phyloP scores from a whole-genome alignment of 2,888 invertebrate genomes.

The Scaptomyza caliginosa region DNA sequence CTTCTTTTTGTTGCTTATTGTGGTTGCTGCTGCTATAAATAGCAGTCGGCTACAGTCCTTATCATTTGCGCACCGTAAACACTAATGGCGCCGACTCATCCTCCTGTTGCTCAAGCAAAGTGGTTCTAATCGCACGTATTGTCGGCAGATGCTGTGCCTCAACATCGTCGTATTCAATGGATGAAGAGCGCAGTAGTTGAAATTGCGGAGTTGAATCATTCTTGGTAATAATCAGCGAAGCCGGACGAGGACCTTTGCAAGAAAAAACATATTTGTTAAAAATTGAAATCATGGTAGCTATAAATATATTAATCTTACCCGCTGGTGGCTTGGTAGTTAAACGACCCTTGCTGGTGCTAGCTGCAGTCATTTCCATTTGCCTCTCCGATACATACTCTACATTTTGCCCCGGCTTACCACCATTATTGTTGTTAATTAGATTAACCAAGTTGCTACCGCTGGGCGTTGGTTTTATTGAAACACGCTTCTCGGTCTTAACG shows the following conservation, averaged over 20 bases:
- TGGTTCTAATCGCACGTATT: conserved; percentile 56
- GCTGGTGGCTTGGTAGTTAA: conserved; percentile 73
- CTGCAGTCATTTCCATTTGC: conserved; percentile 42
- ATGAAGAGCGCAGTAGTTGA: conserved; percentile 83
- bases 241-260: conserved; percentile 81
- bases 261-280: not conserved
- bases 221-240: conserved; percentile 82
- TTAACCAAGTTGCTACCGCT: conserved; percentile 40
- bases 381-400: conserved; percentile 82
- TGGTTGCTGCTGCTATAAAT: not conserved
- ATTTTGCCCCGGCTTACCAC: conserved; percentile 68
- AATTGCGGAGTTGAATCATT: conserved; percentile 81
- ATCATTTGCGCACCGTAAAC: conserved; percentile 82
- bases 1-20: conserved; percentile 5
- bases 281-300: not conserved
- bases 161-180: conserved; percentile 83
- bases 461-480: conserved; percentile 81
- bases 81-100: conserved; percentile 83
- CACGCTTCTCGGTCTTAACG: conserved; percentile 82
- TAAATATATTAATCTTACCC: conserved; percentile 57
- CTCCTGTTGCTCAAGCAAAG: conserved; percentile 79
- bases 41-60: conserved; percentile 30
- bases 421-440: conserved; percentile 56
- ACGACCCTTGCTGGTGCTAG: conserved; percentile 60
- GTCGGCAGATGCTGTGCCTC: conserved; percentile 79